These are phyloP conservation scores for Phortica variegata DNA, from an alignment of 1,140 invertebrate species.

Conservation along the genomic window DNA sequence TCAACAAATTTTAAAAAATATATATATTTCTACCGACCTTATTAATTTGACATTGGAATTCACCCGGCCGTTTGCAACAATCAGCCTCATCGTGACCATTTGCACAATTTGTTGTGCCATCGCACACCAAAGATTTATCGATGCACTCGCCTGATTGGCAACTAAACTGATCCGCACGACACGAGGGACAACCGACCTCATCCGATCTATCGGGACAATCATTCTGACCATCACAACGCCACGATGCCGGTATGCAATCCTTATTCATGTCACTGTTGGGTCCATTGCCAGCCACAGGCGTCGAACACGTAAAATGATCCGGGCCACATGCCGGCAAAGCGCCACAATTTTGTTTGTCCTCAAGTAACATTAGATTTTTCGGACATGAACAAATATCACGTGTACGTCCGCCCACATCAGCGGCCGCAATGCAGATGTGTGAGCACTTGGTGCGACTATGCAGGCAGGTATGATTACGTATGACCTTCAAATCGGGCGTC, in stretches of 20 bases:
- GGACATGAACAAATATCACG: slow-evolving; percentile 75
- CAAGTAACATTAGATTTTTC: slow-evolving; percentile 68
- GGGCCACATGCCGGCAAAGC: slow-evolving; percentile 72
- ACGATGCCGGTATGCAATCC: slow-evolving; percentile 79
- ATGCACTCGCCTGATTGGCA: slow-evolving; percentile 79
- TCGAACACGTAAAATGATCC: slow-evolving; percentile 75
- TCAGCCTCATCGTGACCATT: slow-evolving; percentile 69
- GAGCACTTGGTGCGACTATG: slow-evolving; percentile 52
- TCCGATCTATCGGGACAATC: slow-evolving; percentile 82
- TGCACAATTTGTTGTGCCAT: slow-evolving; percentile 71
- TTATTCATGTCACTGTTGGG: slow-evolving; percentile 54
- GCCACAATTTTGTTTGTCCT: slow-evolving; percentile 70
- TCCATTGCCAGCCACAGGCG: slow-evolving; percentile 38
- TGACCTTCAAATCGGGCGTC: slow-evolving; percentile 51
- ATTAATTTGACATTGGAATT: slow-evolving; percentile 68
- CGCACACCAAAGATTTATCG: slow-evolving; percentile 69
- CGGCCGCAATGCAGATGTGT: slow-evolving; percentile 70
- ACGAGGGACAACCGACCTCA: slow-evolving; percentile 71
- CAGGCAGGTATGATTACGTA: slow-evolving; percentile 52
- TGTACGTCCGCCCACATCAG: slow-evolving; percentile 54
- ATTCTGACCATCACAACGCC: slow-evolving; percentile 63
- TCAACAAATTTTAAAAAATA: slow-evolving; percentile 8
- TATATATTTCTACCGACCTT: slow-evolving; percentile 26
- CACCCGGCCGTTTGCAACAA: slow-evolving; percentile 62
- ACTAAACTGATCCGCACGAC: slow-evolving; percentile 67